phyloP scores from a whole-genome alignment of 2,888 invertebrate genomes.

The Callinectes sapidus region DNA sequence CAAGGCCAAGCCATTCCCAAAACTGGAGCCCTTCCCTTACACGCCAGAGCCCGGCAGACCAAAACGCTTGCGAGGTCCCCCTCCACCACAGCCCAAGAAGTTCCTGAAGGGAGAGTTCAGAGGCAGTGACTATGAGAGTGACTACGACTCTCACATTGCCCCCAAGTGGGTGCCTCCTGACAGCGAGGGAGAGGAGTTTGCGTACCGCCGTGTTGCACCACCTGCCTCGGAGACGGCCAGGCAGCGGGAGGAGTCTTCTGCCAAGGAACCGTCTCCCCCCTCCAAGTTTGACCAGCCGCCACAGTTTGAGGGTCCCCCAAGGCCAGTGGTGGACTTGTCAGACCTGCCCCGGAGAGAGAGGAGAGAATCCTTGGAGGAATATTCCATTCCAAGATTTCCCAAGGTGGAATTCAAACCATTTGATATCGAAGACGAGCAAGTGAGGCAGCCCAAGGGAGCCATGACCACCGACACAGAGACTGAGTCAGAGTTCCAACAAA shows the following conservation, averaged over 20 bases:
- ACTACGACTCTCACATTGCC: slow-evolving; percentile 80
- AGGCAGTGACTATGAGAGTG: slow-evolving; percentile 85
- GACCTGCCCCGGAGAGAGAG: slow-evolving; percentile 69
- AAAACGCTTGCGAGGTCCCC: slow-evolving; percentile 75
- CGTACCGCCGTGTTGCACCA: slow-evolving; percentile 80
- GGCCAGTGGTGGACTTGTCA: slow-evolving; percentile 71
- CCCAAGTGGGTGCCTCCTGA: slow-evolving; percentile 81
- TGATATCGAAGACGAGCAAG: slow-evolving; percentile 65
- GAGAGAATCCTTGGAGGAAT: slow-evolving; percentile 71
- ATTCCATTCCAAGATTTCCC: slow-evolving; percentile 70
- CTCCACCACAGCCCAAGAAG: slow-evolving; percentile 81
- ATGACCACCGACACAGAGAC: slow-evolving; percentile 63
- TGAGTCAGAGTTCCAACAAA: slow-evolving; percentile 58
- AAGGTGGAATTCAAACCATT: slow-evolving; percentile 72
- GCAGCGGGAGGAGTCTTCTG: slow-evolving; percentile 55
- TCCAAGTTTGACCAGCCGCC: slow-evolving; percentile 79
- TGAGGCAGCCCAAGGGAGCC: slow-evolving; percentile 34
- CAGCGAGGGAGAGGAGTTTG: slow-evolving; percentile 79
- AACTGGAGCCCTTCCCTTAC: slow-evolving; percentile 78
- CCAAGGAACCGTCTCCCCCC: slow-evolving; percentile 71
- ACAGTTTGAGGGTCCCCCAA: slow-evolving; percentile 76
- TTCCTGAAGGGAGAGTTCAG: slow-evolving; percentile 82
- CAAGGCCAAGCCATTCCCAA: slow-evolving; percentile 77
- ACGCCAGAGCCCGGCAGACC: slow-evolving; percentile 77
- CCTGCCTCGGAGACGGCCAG: slow-evolving; percentile 42